Evolutionary conservation across 2,113 vertebrate species (phyloP).

Genomic region (Zapornia atra): DNA sequence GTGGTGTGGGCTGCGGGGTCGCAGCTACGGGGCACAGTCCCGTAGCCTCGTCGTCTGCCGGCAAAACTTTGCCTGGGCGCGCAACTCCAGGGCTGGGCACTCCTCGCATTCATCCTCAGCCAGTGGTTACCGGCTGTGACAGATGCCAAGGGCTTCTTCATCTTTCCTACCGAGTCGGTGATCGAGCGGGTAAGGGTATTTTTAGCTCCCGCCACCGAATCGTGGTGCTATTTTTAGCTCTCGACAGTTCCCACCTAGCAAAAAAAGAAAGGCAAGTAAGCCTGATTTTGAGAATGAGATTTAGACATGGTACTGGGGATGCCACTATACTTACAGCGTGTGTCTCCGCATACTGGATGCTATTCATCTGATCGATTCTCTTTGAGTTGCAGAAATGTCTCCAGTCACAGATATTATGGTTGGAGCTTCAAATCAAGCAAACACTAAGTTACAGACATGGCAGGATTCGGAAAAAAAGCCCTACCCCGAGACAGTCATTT

Average conservation of each 20-base stretch:
- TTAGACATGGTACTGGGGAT: neutral
- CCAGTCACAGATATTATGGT: neutral
- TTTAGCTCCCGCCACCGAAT: conserved; percentile 30
- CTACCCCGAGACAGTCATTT: neutral
- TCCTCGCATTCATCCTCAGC: neutral
- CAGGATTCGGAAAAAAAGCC: neutral
- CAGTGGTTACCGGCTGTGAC: neutral
- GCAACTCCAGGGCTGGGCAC: neutral
- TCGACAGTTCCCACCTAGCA: neutral
- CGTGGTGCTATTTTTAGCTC: conserved; percentile 33
- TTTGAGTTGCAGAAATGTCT: neutral
- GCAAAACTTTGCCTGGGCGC: neutral
- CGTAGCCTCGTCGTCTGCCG: neutral
- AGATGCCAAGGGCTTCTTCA: neutral
- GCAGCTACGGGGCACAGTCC: neutral
- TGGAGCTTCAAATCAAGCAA: neutral
- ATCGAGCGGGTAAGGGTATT: conserved; percentile 30
- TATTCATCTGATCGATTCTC: neutral
- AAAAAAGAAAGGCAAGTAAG: neutral
- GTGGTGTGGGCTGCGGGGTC: neutral
- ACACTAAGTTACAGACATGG: neutral
- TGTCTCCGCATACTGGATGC: neutral
- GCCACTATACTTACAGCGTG: neutral
- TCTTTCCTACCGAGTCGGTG: neutral
- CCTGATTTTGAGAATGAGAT: neutral